Conservation (phyloP, 2,797 vertebrate species). For the Lacerta agilis region DNA sequence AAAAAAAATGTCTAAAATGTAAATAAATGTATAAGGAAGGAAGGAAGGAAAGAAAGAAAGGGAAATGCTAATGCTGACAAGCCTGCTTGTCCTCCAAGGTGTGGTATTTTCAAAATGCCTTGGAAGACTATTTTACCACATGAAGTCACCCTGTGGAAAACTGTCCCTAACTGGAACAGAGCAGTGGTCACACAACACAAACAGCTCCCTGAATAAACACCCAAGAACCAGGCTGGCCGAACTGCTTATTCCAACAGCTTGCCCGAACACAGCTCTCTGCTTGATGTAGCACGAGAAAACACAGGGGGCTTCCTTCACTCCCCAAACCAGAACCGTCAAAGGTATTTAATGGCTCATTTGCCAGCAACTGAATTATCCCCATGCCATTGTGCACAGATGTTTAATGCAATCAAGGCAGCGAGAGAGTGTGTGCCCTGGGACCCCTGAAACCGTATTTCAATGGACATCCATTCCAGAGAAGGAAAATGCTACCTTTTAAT, state of each 20-base stretch:
- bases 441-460: constrained; percentile 31
- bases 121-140: neutral
- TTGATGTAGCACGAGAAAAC: neutral
- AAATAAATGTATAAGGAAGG: too few species aligned
- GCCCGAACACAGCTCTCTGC: neutral
- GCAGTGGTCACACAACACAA: neutral
- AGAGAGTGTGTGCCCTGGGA: neutral
- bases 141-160: neutral
- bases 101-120: neutral
- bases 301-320: neutral
- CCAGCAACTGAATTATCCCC: neutral
- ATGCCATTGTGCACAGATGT: neutral
- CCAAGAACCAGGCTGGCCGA: too few species aligned
- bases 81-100: neutral
- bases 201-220: neutral
- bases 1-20: too few species aligned
- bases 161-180: fast-evolving
- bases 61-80: neutral
- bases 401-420: neutral
- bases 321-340: constrained; percentile 3
- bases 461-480: neutral
- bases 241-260: neutral
- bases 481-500: constrained; percentile 35
- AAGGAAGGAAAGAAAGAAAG: too few species aligned
- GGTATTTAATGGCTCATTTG: constrained; percentile 23